Percentiles rank a stretch among this genome's conserved stretches.
phyloP scores from a whole-genome alignment of 2,888 invertebrate genomes.

The Artemia sinica region DNA sequence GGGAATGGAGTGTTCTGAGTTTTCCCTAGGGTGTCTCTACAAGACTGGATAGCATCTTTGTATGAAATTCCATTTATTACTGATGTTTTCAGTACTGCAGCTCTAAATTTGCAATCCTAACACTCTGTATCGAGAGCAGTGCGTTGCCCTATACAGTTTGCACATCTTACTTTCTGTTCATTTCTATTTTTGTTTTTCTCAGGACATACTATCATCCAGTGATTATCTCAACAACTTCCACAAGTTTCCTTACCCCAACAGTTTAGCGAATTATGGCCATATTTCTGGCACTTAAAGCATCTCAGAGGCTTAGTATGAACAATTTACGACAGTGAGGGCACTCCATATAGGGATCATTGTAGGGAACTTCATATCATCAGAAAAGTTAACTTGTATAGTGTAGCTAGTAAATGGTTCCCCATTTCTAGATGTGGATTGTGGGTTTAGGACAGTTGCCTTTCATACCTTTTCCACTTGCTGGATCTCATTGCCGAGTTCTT shows the following conservation, averaged over 20 bases:
- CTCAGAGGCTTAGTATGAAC: neutral
- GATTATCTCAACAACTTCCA: neutral
- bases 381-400: neutral
- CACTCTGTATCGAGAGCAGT: neutral
- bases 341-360: neutral
- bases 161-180: neutral
- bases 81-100: neutral
- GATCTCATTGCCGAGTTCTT: too few relatives aligned
- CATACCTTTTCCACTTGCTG: too few relatives aligned
- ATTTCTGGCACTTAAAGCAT: slow-evolving; percentile 8
- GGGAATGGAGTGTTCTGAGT: neutral
- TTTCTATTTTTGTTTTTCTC: neutral
- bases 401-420: too few relatives aligned
- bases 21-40: neutral
- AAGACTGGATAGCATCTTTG: neutral
- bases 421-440: too few relatives aligned
- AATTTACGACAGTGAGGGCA: neutral
- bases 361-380: neutral
- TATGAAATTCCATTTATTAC: neutral
- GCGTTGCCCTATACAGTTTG: neutral
- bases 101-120: neutral
- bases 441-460: too few relatives aligned
- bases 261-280: neutral
- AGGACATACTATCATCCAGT: neutral
- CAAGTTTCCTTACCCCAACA: slow-evolving; percentile 1